phyloP scores from a whole-genome alignment of 30 jellyfish, hydroid and myxozoan genomes.

The Mastigias papua region DNA sequence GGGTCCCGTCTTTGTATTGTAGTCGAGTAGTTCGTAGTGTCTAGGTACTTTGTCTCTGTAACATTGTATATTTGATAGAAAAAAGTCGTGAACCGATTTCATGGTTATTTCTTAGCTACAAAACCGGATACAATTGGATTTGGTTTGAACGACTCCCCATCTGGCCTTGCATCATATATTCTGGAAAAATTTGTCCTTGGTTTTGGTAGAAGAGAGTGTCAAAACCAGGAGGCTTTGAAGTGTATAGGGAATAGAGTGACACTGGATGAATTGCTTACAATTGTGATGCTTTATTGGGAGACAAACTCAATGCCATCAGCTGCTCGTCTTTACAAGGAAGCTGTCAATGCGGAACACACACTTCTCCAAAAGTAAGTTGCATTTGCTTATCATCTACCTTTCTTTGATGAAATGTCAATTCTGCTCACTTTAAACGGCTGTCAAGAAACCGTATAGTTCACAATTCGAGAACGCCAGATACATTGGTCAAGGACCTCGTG shows the following conservation, averaged over 20 bases:
- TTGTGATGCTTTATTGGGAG: conserved; percentile 70
- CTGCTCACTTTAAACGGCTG: too few species aligned
- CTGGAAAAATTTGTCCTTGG: conserved; percentile 63
- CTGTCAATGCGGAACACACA: background rate
- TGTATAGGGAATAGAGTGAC: conserved; percentile 30
- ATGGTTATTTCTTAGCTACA: conserved; percentile 48
- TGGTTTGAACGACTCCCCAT: conserved; percentile 68
- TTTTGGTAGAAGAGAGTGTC: conserved; percentile 25
- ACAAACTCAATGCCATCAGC: conserved; percentile 64
- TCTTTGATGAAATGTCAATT: too few species aligned
- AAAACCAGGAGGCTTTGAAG: conserved; percentile 9
- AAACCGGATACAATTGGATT: conserved; percentile 76
- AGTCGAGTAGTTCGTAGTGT: too few species aligned
- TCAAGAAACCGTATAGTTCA: too few species aligned
- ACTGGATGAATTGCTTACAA: conserved; percentile 70
- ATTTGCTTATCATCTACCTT: background rate
- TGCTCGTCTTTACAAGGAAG: conserved; percentile 61
- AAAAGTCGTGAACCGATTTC: background rate
- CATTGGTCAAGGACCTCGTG: too few species aligned
- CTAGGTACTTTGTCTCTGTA: too few species aligned
- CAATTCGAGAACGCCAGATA: too few species aligned
- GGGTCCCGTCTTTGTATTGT: too few species aligned
- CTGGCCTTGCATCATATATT: conserved; percentile 71
- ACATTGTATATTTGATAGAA: too few species aligned
- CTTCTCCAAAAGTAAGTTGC: background rate